Percentiles rank a stretch among this genome's conserved stretches.
Evolutionary conservation across 2,888 invertebrate species (phyloP).

Genomic region (Synergus laeviventris): DNA sequence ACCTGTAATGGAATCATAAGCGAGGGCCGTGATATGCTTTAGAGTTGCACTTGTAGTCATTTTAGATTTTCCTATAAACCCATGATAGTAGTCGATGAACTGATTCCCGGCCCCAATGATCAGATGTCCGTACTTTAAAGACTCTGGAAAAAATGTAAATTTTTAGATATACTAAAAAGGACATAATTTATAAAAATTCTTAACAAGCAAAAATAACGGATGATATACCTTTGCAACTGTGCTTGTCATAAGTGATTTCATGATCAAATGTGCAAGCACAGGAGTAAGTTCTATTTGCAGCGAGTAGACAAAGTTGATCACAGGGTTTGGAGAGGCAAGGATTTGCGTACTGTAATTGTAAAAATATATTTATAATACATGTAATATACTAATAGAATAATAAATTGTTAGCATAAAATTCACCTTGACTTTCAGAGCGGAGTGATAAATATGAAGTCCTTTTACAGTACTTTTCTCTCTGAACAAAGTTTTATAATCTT

Average conservation of each 20-base stretch:
- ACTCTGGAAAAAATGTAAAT: constrained; percentile 37
- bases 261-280: constrained; percentile 90
- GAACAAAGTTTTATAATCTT: constrained; percentile 78
- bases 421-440: constrained; percentile 79
- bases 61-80: constrained; percentile 82
- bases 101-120: constrained; percentile 79
- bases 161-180: not conserved
- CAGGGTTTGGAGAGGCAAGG: constrained; percentile 83
- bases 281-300: constrained; percentile 78
- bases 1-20: constrained; percentile 81
- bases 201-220: not conserved
- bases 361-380: not conserved
- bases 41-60: constrained; percentile 71
- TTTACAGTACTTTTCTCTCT: constrained; percentile 78
- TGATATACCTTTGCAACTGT: constrained; percentile 78
- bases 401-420: not conserved
- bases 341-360: constrained; percentile 68
- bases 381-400: constrained; percentile 24
- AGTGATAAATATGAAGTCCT: constrained; percentile 87
- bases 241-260: constrained; percentile 78
- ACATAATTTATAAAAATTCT: not conserved
- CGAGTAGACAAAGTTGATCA: constrained; percentile 87
- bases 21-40: constrained; percentile 81
- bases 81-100: constrained; percentile 82
- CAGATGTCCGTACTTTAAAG: constrained; percentile 76